Base-by-base conservation (phyloP, 2,888 invertebrate species). In the Apotomis turbidana region DNA sequence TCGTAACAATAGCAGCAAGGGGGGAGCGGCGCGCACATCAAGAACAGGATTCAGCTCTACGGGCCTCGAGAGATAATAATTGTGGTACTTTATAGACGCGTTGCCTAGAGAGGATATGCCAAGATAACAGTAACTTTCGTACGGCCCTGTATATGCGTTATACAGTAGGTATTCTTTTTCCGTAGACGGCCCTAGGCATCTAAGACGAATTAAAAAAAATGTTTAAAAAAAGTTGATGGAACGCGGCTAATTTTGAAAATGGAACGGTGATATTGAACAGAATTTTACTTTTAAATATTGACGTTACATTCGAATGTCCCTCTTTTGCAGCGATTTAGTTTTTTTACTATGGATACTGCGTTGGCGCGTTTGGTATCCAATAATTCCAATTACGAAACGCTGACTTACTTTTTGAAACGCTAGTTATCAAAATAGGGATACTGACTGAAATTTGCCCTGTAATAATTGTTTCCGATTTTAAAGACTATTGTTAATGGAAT, bases 121-220 rank as follows among this genome's bases (percentile, higher is more conserved):
- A 92, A 94, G 93, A 93, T 94, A 94, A 94, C 93, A 93, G 94
- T 93, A 93, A 93, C 93, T 94, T 93, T 93, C 90, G 92, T 93
- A 90, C 90, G 87, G 86, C 88, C 88, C 90, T 89, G 78, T 81
- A 82, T 75, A 74, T 70, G 71, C 73, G 72, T 74, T 88, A 85
- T 87, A 86, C 83, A 83, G 86, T 90, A 90, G 85, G 79, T 85
- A 88, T 82, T 80, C 84, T 87, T 86, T 86, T 88, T 86, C 83
- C 84, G 84, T 86, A 83, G 83, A 83, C 81, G 82, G 86, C 83
- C 87, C 86, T 82, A 82, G 82, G 82, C 82, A 81, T 81, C 85
- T 83, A 81, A 83, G 84, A 84, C 84, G 82, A 86, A 84, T 88
- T 83, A 80, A 84, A 85, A 82, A 79, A 77, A 78, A 75, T 78